phyloP scores from a whole-genome alignment of 2,888 invertebrate genomes.

The Noctua fimbriata region DNA sequence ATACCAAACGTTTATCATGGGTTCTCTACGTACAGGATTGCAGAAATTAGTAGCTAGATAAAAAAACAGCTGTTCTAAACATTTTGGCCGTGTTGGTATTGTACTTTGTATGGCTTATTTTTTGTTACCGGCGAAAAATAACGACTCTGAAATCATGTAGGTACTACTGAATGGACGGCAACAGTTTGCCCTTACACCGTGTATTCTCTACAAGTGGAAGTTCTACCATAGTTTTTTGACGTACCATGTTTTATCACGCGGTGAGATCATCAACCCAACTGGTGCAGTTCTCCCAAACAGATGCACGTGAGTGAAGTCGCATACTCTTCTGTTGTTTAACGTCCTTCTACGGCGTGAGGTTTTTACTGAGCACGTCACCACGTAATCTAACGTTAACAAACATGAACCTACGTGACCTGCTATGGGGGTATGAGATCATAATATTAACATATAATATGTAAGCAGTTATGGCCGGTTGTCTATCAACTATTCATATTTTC shows the following conservation, averaged over 20 bases:
- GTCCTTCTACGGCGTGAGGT: constrained; percentile 5
- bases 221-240: background rate
- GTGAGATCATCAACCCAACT: constrained; percentile 9
- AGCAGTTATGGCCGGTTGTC: constrained; percentile 8
- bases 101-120: background rate
- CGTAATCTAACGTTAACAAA: constrained; percentile 25
- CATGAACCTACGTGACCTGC: constrained; percentile 46
- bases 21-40: background rate
- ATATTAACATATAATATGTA: constrained; percentile 15
- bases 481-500: constrained; percentile 36
- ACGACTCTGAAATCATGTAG: background rate
- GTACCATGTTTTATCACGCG: background rate
- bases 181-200: background rate
- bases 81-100: background rate
- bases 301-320: constrained; percentile 8
- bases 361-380: constrained; percentile 25
- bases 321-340: background rate
- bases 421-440: constrained; percentile 41
- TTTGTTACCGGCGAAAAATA: background rate
- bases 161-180: background rate
- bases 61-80: background rate
- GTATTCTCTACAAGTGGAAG: background rate
- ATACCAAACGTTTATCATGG: background rate
- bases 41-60: background rate
- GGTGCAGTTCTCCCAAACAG: background rate